Conservation (phyloP, 2,113 vertebrate genomes). For the Dromas ardeola region DNA sequence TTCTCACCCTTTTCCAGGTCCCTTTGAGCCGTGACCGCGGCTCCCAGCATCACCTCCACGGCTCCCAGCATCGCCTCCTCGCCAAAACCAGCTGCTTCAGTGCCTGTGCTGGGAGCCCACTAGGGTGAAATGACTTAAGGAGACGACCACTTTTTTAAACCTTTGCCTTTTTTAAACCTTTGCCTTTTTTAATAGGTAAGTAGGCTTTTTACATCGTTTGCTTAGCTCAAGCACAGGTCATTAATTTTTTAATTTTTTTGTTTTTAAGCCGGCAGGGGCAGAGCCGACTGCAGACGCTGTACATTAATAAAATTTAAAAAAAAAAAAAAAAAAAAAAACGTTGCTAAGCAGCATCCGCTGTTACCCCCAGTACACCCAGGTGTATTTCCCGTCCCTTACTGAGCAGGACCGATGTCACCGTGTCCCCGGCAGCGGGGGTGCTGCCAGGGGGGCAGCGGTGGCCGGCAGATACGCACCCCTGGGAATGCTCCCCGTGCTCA, state of each 20-base stretch:
- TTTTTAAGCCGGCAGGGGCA: not conserved
- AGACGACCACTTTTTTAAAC: not conserved
- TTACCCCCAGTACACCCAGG: not conserved
- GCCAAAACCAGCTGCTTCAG: not conserved
- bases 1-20: not conserved
- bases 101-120: not conserved
- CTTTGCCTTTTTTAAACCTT: not conserved
- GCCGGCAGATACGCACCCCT: not conserved
- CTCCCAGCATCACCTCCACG: too few relatives aligned
- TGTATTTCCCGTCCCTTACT: not conserved
- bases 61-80: not conserved
- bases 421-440: not conserved
- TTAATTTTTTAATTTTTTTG: not conserved
- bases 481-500: not conserved
- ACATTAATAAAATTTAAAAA: too few relatives aligned
- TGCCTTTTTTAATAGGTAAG: not conserved
- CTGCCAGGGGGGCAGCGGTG: not conserved
- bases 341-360: not conserved
- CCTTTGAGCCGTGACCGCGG: too few relatives aligned
- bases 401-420: not conserved
- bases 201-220: not conserved
- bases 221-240: not conserved
- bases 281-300: fast-evolving
- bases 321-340: not conserved
- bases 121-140: not conserved